Conservation (phyloP, 2,113 vertebrate species). For the Choloepus hoffmanni region DNA sequence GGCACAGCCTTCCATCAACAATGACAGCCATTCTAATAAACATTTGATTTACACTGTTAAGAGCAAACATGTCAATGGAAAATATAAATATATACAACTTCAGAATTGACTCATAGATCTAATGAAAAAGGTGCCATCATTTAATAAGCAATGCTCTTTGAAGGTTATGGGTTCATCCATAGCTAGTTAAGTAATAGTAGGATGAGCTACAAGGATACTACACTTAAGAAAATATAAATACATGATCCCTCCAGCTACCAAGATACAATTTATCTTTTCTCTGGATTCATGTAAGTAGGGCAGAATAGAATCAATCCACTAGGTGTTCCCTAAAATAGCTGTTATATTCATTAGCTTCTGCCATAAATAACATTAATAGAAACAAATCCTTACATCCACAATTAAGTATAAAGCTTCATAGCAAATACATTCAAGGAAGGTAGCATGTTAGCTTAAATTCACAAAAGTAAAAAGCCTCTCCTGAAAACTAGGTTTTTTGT, state of each 20-base stretch:
- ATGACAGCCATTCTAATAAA: neutral
- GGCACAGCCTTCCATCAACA: neutral
- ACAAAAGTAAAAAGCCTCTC: neutral
- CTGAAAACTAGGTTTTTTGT: neutral
- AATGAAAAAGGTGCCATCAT: constrained; percentile 19
- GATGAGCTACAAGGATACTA: neutral
- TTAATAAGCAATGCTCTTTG: neutral
- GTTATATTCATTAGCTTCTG: neutral
- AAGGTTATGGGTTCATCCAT: neutral
- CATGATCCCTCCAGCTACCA: neutral
- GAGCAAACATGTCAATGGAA: neutral
- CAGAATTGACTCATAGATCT: neutral
- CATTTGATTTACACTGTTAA: constrained; percentile 27
- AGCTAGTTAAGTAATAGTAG: constrained; percentile 8
- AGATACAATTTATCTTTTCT: neutral
- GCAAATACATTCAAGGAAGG: neutral
- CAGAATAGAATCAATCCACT: constrained; percentile 11
- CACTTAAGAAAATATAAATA: neutral
- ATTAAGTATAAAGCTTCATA: neutral
- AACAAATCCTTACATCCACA: neutral
- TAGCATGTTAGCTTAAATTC: constrained; percentile 2
- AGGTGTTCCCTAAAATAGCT: constrained; percentile 37
- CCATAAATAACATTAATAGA: constrained; percentile 42
- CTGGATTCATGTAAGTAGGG: neutral
- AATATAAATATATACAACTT: constrained; percentile 43